Percentiles rank a stretch among this genome's conserved stretches.
These are phyloP conservation scores for Chiloscyllium plagiosum DNA, from an alignment of 2,113 vertebrate genomes.

Conservation along the genomic window DNA sequence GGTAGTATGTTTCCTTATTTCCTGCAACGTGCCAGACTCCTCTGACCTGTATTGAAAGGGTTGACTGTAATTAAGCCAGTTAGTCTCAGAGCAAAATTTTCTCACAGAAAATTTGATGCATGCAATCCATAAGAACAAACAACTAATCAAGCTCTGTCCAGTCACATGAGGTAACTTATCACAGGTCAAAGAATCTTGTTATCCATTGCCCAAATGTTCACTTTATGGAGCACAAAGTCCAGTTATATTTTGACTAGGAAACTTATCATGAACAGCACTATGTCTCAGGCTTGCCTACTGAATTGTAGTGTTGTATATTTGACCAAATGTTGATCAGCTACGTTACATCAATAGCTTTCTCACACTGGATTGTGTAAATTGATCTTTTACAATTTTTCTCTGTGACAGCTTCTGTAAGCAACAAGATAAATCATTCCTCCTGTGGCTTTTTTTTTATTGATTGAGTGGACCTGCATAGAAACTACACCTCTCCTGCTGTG, in stretches of 20 bases:
- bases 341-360: constrained; percentile 78
- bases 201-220: constrained; percentile 58
- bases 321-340: constrained; percentile 66
- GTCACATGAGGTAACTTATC: constrained; percentile 47
- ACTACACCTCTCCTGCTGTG: constrained; percentile 64
- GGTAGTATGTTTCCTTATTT: constrained; percentile 70
- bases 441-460: constrained; percentile 73
- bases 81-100: constrained; percentile 64
- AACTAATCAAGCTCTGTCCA: constrained; percentile 52
- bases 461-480: constrained; percentile 73
- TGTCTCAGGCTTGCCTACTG: constrained; percentile 44
- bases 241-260: constrained; percentile 58
- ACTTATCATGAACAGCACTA: constrained; percentile 45
- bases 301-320: constrained; percentile 35
- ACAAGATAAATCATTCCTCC: constrained; percentile 84
- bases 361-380: constrained; percentile 84
- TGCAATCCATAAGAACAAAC: constrained; percentile 29
- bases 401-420: constrained; percentile 79
- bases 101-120: constrained; percentile 57
- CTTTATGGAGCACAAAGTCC: constrained; percentile 58
- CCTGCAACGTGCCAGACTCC: constrained; percentile 66
- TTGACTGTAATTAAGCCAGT: constrained; percentile 69
- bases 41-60: constrained; percentile 69
- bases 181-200: constrained; percentile 42
- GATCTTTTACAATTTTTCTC: constrained; percentile 89